Base-by-base conservation (phyloP, 2,797 vertebrate species). In the Neopelma chrysocephalum region DNA sequence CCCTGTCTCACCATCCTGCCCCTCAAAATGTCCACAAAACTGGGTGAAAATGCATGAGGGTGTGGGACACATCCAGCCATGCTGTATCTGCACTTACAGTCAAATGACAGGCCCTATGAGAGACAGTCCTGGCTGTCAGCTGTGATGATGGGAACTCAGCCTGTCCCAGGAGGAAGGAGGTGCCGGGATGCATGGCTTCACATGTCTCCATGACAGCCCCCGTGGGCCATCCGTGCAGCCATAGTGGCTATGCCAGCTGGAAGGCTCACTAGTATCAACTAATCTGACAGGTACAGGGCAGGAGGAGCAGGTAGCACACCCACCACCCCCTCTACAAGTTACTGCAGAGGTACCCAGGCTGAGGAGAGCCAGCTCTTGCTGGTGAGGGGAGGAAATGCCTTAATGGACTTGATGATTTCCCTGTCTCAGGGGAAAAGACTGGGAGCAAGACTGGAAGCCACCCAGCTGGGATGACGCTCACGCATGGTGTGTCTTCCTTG, bases 311-410 rank as follows among this genome's bases (percentile, higher is more conserved):
- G 64, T 5, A 82, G 68, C 60, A 27, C 23, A 34, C 3, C 36
- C 62, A 51, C 32, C 10, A 2, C 3, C 3, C 9, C 13, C 38
- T 27, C 48, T 15, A 0, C 0, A 6, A 3, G 0, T 31, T 29
- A 22, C 15, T 54, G 66, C 3, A 1, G 40, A 16, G 22, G 34
- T 11, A 13, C 12, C 48, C n/a, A 19, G 57, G 25, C 71, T 29
- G 56, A 70, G 50, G 12, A 11, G 5, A 84, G 11, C 12, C 51
- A 73, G n/a, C 20, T 48, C 51, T 22, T 42, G 40, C 72, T 71
- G 57, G 8, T 6, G 20, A 45, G 16, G 19, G 7, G 2, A 56
- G 10, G 9, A 90, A 65, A 43, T 14, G 19, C 68, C 31, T 80
- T 56, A 26, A 77, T 21, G 50, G 47, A 47, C 38, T 66, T 1